A percentile compares a stretch with the other conserved stretches of the same genome.
Conservation (phyloP, 2,113 vertebrate species). For the Bubo bubo region DNA sequence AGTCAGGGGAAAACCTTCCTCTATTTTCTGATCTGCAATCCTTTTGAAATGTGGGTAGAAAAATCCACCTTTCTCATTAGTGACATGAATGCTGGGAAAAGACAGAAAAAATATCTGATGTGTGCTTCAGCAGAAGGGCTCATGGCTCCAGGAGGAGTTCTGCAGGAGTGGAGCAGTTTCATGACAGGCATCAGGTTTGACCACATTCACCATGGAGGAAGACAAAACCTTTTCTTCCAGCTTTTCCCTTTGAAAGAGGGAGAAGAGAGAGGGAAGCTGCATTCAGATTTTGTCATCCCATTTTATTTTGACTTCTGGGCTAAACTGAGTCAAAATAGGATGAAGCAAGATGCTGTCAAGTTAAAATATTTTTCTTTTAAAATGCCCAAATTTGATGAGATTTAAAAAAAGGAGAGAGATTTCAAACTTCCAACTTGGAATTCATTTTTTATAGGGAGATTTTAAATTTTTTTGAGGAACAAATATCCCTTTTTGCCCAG, state of each 20-base stretch:
- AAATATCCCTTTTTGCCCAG: background rate
- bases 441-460: background rate
- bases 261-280: background rate
- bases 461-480: background rate
- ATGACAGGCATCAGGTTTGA: fast-evolving
- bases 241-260: background rate
- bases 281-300: background rate
- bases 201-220: fast-evolving
- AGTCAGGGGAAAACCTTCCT: background rate
- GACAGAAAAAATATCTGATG: background rate
- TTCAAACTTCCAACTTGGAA: background rate
- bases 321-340: background rate
- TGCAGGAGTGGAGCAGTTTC: background rate
- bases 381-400: background rate
- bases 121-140: background rate
- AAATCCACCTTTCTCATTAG: background rate
- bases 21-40: background rate
- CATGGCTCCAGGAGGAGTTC: background rate
- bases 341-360: background rate
- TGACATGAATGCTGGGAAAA: background rate
- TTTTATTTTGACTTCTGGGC: constrained; percentile 25
- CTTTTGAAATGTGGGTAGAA: background rate
- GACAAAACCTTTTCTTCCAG: background rate
- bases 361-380: background rate
- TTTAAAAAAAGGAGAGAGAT: background rate